phyloP scores from a whole-genome alignment of 2,888 invertebrate genomes.

The Koerneria pararmatus region DNA sequence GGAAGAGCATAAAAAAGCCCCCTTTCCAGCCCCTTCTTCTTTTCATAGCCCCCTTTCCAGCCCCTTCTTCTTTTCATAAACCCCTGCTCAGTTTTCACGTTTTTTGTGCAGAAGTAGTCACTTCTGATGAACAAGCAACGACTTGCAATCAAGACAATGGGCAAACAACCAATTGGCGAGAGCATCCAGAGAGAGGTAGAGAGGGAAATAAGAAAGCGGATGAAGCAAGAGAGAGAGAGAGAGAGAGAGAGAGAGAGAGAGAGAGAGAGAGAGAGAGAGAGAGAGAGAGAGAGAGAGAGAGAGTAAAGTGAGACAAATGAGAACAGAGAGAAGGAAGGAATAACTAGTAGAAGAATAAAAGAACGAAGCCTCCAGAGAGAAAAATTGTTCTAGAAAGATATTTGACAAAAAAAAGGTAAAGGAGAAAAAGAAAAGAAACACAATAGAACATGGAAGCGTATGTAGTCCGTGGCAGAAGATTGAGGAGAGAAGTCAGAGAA shows the following conservation, averaged over 20 bases:
- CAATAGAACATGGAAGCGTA: too few species aligned
- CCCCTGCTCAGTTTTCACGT: too few species aligned
- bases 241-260: not conserved
- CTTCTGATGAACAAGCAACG: too few species aligned
- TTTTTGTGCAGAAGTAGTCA: too few species aligned
- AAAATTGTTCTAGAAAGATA: conserved; percentile 4
- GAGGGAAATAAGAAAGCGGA: not conserved
- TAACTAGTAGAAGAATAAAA: conserved; percentile 13
- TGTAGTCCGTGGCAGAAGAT: not conserved
- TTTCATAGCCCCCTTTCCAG: too few species aligned
- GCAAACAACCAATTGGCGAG: conserved; percentile 1
- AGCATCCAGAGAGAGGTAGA: not conserved
- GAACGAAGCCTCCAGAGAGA: conserved; percentile 2
- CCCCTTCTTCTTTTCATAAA: too few species aligned
- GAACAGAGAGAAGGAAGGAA: conserved; percentile 8
- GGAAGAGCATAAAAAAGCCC: too few species aligned
- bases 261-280: not conserved
- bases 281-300: conserved; percentile 2
- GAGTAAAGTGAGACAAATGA: not conserved
- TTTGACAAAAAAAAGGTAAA: not conserved
- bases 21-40: too few species aligned
- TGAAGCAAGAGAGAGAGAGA: not conserved
- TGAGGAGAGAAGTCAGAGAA: too few species aligned
- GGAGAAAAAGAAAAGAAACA: too few species aligned
- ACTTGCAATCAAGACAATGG: too few species aligned